Percentiles rank a stretch among this genome's conserved stretches.
phyloP scores from a whole-genome alignment of 2,888 invertebrate genomes.

The Drosophila putrida region DNA sequence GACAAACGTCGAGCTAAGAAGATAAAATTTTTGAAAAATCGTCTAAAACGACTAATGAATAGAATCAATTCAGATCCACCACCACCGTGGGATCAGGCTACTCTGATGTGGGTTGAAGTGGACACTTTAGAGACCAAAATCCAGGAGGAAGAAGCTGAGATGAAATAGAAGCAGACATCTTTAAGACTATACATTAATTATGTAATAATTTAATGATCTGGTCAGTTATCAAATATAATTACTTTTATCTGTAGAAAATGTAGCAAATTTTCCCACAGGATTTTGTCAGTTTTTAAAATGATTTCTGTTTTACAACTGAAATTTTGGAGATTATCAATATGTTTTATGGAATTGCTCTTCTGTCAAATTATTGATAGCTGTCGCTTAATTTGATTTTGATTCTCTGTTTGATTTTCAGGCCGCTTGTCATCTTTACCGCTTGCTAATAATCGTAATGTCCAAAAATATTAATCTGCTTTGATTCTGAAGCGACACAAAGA shows the following conservation, averaged over 20 bases:
- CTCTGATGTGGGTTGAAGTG: slow-evolving; percentile 53
- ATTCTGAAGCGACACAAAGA: slow-evolving; percentile 63
- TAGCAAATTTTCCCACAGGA: too few species aligned
- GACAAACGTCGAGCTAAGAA: neutral
- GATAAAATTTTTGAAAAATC: neutral
- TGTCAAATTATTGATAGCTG: slow-evolving; percentile 67
- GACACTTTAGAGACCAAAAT: slow-evolving; percentile 45
- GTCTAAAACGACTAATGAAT: neutral
- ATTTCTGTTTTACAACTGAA: neutral
- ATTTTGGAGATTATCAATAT: neutral
- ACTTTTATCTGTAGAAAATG: too few species aligned
- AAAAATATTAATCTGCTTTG: slow-evolving; percentile 74
- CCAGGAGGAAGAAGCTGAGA: slow-evolving; percentile 8
- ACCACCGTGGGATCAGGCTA: slow-evolving; percentile 50
- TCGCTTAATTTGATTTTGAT: slow-evolving; percentile 71
- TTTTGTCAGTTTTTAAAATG: neutral
- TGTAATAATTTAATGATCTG: too few species aligned
- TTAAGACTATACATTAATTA: too few species aligned
- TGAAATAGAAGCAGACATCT: neutral
- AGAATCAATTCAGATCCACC: slow-evolving; percentile 56
- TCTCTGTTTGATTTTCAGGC: slow-evolving; percentile 45
- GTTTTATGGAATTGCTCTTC: slow-evolving; percentile 12
- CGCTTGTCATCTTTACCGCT: slow-evolving; percentile 70
- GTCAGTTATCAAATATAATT: too few species aligned
- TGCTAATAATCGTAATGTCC: slow-evolving; percentile 41